These are phyloP conservation scores for Sylvicola fuscatus DNA, from an alignment of 2,888 invertebrate genomes.

Conservation along the genomic window DNA sequence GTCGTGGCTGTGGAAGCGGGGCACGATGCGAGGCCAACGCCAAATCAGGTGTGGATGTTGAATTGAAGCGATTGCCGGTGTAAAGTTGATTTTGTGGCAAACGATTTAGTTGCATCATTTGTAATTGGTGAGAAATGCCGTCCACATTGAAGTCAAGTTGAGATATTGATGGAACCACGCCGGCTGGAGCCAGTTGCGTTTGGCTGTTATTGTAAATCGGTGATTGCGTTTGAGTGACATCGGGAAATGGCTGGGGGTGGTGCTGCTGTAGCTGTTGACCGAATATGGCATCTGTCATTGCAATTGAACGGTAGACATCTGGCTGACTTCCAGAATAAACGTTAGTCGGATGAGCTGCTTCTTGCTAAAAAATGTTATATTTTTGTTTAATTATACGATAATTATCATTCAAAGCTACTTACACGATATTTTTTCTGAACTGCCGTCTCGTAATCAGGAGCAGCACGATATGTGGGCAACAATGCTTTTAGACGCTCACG, in stretches of 20 bases:
- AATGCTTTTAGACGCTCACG: conserved; percentile 41
- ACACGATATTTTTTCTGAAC: conserved; percentile 64
- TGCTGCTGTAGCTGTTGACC: conserved; percentile 18
- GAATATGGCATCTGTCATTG: conserved; percentile 21
- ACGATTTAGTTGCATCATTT: conserved; percentile 29
- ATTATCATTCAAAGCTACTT: conserved; percentile 25
- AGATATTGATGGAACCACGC: too few species aligned
- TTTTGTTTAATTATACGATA: too few species aligned
- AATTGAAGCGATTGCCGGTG: conserved; percentile 52
- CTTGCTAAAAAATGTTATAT: background rate
- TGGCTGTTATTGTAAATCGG: conserved; percentile 8
- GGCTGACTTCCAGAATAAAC: conserved; percentile 38
- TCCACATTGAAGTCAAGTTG: conserved; percentile 13
- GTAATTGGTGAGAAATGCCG: conserved; percentile 18
- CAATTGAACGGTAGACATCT: conserved; percentile 38
- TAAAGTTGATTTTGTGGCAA: conserved; percentile 79
- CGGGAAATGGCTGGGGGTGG: conserved; percentile 44
- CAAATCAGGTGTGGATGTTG: conserved; percentile 68
- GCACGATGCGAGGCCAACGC: conserved; percentile 46
- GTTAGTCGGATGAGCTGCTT: conserved; percentile 8
- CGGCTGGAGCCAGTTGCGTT: background rate
- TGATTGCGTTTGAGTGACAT: conserved; percentile 35
- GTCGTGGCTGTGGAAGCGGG: conserved; percentile 19
- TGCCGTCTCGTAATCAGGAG: conserved; percentile 90
- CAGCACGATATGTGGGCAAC: conserved; percentile 68